phyloP scores from a whole-genome alignment of 2,888 invertebrate genomes.

The Thera britannica region DNA sequence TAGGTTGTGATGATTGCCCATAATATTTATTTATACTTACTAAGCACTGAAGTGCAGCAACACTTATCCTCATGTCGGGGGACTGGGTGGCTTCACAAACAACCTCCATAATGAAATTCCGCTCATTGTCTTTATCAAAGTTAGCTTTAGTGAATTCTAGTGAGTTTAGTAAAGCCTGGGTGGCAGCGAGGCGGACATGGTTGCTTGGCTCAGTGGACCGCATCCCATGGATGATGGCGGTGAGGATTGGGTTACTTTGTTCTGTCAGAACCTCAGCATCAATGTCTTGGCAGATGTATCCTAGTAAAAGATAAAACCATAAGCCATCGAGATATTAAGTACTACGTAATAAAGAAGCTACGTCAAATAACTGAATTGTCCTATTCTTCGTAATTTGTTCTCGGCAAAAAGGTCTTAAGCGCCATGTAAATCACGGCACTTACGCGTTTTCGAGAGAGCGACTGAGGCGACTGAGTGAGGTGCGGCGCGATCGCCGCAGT shows the following conservation, averaged over 20 bases:
- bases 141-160: slow-evolving; percentile 99
- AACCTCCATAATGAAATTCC: slow-evolving; percentile 99
- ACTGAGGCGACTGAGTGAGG: too few relatives aligned
- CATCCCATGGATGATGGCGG: slow-evolving; percentile 99
- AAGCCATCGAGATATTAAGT: too few relatives aligned
- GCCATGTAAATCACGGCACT: too few relatives aligned
- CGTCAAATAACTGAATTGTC: too few relatives aligned
- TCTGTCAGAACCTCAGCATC: slow-evolving; percentile 95
- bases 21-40: slow-evolving; percentile 74
- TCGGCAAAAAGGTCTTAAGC: too few relatives aligned
- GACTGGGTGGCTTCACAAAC: slow-evolving; percentile 99
- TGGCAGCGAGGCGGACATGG: slow-evolving; percentile 98
- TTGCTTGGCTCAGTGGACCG: slow-evolving; percentile 96
- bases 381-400: too few relatives aligned
- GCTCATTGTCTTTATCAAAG: slow-evolving; percentile 98
- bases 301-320: slow-evolving; percentile 51
- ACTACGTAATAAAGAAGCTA: too few relatives aligned
- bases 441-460: too few relatives aligned
- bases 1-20: neutral
- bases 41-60: slow-evolving; percentile 98
- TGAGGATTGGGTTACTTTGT: slow-evolving; percentile 98
- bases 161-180: slow-evolving; percentile 97
- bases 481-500: too few relatives aligned
- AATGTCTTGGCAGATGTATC: slow-evolving; percentile 99
- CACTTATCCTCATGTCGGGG: slow-evolving; percentile 94